phyloP scores from a whole-genome alignment of 2,797 vertebrate species.

The Aphelocoma californica region DNA sequence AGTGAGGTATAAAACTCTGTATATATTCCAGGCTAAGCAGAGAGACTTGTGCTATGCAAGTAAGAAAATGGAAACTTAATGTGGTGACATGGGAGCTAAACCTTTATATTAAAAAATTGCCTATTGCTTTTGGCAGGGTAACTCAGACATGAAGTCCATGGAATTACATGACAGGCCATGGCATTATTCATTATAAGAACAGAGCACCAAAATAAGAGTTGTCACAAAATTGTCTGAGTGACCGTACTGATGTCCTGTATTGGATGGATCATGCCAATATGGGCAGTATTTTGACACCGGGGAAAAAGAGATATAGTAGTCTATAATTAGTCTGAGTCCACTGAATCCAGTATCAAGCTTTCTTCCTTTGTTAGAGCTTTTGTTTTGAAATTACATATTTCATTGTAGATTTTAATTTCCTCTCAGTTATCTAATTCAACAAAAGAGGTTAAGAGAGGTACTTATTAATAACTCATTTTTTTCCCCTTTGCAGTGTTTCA shows the following conservation, averaged over 20 bases:
- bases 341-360: background rate
- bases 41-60: background rate
- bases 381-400: background rate
- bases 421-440: slow-evolving; percentile 16
- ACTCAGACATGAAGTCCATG: background rate
- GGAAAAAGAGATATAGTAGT: background rate
- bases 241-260: fast-evolving
- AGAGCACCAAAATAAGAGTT: background rate
- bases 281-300: background rate
- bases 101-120: background rate
- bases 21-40: background rate
- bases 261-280: background rate
- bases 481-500: background rate
- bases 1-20: background rate
- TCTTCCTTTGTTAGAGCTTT: background rate
- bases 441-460: slow-evolving; percentile 16
- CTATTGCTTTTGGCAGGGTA: background rate
- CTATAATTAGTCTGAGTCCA: background rate
- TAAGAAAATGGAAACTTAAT: background rate
- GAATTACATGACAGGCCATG: background rate
- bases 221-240: background rate
- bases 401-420: slow-evolving; percentile 13
- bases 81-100: background rate
- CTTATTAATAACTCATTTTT: background rate
- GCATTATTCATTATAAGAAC: background rate